Percentiles rank a stretch among this genome's conserved stretches.
These are phyloP conservation scores for Cavia porcellus DNA, from an alignment of 2,113 vertebrate genomes.

Conservation along the genomic window DNA sequence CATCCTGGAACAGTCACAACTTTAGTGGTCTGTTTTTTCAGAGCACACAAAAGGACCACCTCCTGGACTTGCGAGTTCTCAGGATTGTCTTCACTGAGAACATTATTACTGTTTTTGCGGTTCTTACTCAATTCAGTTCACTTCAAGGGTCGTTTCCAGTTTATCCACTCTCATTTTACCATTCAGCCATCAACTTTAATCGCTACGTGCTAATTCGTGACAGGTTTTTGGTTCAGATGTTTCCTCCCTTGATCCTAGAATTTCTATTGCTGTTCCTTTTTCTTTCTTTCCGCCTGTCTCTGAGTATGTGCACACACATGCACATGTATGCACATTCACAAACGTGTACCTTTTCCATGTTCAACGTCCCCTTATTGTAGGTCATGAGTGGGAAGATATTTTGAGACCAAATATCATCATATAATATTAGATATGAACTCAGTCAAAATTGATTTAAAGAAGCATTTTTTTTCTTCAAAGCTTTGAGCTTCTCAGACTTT, in stretches of 20 bases:
- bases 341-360: background rate
- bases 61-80: background rate
- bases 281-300: background rate
- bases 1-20: accelerated
- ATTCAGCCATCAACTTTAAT: conserved; percentile 27
- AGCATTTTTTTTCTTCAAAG: background rate
- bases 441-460: background rate
- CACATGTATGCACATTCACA: background rate
- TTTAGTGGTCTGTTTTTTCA: background rate
- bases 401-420: background rate
- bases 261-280: background rate
- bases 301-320: background rate
- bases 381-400: background rate
- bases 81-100: background rate
- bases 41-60: accelerated
- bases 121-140: background rate
- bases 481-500: background rate
- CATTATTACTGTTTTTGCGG: background rate
- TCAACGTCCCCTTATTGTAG: background rate
- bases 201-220: background rate
- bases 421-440: background rate
- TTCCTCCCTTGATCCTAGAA: background rate
- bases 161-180: conserved; percentile 2
- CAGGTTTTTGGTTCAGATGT: background rate
- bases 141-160: background rate